Evolutionary conservation across 2,113 vertebrate genomes (phyloP).

Genomic region (Antechinus stuartii): DNA sequence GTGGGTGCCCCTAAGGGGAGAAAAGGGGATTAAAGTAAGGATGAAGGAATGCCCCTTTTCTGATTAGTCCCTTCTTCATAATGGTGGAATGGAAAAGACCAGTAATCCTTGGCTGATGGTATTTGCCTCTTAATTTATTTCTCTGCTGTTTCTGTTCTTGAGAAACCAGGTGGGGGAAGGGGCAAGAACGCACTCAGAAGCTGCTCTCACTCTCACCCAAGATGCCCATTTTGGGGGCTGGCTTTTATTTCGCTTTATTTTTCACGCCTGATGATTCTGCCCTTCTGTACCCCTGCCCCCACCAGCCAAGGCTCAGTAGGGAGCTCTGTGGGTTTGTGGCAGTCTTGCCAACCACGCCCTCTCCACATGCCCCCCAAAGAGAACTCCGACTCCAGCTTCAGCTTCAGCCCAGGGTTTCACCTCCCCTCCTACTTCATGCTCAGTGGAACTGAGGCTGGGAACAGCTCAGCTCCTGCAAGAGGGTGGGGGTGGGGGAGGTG

Average conservation of each 20-base stretch:
- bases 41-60: not conserved
- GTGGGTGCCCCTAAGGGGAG: not conserved
- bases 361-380: not conserved
- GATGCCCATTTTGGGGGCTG: not conserved
- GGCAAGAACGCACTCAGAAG: not conserved
- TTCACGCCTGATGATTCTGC: not conserved
- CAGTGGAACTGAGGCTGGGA: constrained; percentile 1
- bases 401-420: not conserved
- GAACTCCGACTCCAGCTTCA: not conserved
- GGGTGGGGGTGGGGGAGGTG: not conserved
- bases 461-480: not conserved
- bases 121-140: not conserved
- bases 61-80: not conserved
- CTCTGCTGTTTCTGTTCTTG: not conserved
- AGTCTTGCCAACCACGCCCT: not conserved
- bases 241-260: not conserved
- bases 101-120: not conserved
- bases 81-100: not conserved
- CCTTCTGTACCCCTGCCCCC: not conserved
- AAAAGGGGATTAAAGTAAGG: not conserved
- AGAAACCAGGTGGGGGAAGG: not conserved
- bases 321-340: not conserved
- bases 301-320: not conserved
- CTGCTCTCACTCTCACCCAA: not conserved
- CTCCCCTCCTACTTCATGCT: not conserved